These are phyloP conservation scores for Coregonus suidteri DNA, from an alignment of 2,797 vertebrate species.

Conservation along the genomic window DNA sequence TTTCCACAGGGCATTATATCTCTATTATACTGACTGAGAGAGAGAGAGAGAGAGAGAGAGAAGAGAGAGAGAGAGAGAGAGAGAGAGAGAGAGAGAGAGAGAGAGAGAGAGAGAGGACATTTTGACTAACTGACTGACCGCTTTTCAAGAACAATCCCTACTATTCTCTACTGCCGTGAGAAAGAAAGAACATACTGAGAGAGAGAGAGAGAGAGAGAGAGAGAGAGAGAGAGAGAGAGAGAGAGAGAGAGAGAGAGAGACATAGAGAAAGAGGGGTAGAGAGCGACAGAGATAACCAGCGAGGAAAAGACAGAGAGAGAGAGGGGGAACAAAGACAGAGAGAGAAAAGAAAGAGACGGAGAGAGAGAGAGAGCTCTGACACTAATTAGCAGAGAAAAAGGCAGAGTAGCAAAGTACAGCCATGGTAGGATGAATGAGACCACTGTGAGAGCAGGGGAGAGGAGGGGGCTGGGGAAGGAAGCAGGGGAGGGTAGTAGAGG, in stretches of 20 bases:
- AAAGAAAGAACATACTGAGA: neutral
- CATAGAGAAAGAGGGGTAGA: no score
- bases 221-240: neutral
- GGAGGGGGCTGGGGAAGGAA: constrained; percentile 26
- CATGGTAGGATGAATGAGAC: constrained; percentile 77
- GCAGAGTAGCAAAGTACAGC: constrained; percentile 65
- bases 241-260: neutral
- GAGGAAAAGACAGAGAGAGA: no score
- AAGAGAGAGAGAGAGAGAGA: no score
- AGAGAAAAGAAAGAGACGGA: constrained; percentile 35
- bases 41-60: no score
- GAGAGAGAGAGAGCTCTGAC: constrained; percentile 63
- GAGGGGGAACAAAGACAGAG: no score
- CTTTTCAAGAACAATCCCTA: no score
- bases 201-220: neutral
- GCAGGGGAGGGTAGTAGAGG: constrained; percentile 21
- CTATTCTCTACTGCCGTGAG: no score
- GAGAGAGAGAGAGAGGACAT: no score
- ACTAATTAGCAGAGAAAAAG: constrained; percentile 80
- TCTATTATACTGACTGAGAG: neutral
- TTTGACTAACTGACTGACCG: no score
- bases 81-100: no score
- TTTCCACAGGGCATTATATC: neutral
- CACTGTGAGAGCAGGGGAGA: constrained; percentile 67
- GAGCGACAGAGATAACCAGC: no score